phyloP scores from a whole-genome alignment of 2,113 vertebrate species.

The Dipodomys stephensi region DNA sequence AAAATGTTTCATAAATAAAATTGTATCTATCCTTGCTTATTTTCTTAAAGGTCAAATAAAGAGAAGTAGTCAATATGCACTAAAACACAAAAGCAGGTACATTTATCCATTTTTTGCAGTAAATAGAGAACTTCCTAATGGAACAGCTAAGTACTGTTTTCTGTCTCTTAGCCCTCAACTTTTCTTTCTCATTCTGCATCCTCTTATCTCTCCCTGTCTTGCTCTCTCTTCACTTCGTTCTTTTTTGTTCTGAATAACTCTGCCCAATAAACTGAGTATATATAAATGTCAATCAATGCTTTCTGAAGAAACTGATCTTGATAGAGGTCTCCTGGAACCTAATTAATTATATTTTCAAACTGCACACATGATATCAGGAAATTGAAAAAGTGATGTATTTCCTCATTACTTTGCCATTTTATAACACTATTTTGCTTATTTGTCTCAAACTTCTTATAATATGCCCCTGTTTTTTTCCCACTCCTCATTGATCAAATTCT shows the following conservation, averaged over 20 bases:
- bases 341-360: constrained; percentile 57
- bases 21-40: neutral
- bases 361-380: constrained; percentile 14
- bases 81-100: neutral
- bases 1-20: constrained; percentile 28
- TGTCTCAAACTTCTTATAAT: constrained; percentile 1
- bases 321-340: neutral
- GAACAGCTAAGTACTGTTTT: neutral
- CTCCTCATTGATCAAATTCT: constrained; percentile 34
- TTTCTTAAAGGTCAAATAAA: neutral
- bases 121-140: neutral
- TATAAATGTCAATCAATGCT: neutral
- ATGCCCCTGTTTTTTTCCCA: neutral
- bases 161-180: neutral
- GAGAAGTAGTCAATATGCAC: neutral
- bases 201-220: neutral
- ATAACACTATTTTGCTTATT: constrained; percentile 40
- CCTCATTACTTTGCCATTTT: constrained; percentile 52
- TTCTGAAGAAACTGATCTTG: neutral
- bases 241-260: neutral
- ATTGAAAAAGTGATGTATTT: constrained; percentile 30
- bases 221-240: neutral
- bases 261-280: neutral
- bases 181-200: neutral
- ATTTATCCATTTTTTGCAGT: too few species aligned